Evolutionary conservation across 2,888 invertebrate genomes (phyloP).

Genomic region (Tricholauxania praeusta): DNA sequence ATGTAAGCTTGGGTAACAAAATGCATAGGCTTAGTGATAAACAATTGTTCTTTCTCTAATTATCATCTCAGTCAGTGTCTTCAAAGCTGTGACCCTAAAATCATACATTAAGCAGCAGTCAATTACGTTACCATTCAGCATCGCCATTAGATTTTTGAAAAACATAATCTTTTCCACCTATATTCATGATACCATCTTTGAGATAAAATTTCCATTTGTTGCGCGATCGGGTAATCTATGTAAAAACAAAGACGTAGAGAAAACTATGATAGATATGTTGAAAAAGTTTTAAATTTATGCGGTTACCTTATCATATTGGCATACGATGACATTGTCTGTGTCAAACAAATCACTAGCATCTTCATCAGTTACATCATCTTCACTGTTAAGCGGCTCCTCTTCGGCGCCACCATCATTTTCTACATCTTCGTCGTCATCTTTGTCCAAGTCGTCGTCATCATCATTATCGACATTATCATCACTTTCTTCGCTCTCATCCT

Average conservation of each 20-base stretch:
- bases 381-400: conserved; percentile 95
- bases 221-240: conserved; percentile 93
- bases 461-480: conserved; percentile 78
- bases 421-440: conserved; percentile 75
- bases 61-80: no score
- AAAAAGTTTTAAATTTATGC: background rate
- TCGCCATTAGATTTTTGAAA: conserved; percentile 99
- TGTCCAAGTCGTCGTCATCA: conserved; percentile 80
- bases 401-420: conserved; percentile 78
- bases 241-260: background rate
- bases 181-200: conserved; percentile 99
- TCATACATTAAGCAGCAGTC: no score
- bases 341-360: conserved; percentile 96
- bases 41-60: no score
- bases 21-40: no score
- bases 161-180: conserved; percentile 97
- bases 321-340: conserved; percentile 99
- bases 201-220: conserved; percentile 99
- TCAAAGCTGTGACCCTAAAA: no score
- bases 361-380: conserved; percentile 97
- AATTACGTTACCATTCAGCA: conserved; percentile 91
- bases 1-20: background rate
- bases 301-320: conserved; percentile 96
- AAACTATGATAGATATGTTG: no score
- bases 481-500: conserved; percentile 83